These are phyloP conservation scores for Pachyramphus minor DNA, from an alignment of 2,113 vertebrate genomes.

Conservation along the genomic window DNA sequence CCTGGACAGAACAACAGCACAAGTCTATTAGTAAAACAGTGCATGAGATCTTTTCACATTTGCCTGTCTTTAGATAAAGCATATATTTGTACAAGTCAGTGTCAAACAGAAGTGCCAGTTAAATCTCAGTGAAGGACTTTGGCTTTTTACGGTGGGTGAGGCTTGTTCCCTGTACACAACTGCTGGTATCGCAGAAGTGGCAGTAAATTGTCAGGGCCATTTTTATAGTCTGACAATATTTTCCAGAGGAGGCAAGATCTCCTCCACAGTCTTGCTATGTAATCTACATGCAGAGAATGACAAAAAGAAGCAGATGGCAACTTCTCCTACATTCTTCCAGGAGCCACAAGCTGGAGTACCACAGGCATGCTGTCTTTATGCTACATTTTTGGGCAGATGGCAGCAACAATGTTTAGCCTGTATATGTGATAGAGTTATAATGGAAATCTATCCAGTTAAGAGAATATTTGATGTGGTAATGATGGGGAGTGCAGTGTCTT, in stretches of 20 bases:
- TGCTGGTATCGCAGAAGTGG: background rate
- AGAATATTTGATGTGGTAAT: background rate
- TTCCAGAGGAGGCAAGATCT: background rate
- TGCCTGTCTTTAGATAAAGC: background rate
- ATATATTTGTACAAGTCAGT: background rate
- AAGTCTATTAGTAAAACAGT: background rate
- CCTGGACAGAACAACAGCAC: background rate
- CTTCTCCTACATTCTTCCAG: background rate
- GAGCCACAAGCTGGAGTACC: background rate
- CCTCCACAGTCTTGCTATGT: background rate
- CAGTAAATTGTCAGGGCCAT: background rate
- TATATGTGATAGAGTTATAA: background rate
- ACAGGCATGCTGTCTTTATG: background rate
- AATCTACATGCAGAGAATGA: background rate
- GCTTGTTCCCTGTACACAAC: background rate
- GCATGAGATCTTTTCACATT: background rate
- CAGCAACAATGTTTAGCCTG: background rate
- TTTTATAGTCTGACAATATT: background rate
- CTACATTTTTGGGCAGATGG: background rate
- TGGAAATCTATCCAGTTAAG: background rate
- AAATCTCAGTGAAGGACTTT: background rate
- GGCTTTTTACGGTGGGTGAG: background rate
- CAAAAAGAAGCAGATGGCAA: conserved; percentile 14
- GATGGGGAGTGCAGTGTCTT: background rate
- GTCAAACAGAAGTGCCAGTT: background rate